These are phyloP conservation scores for Hippolais icterina DNA, from an alignment of 2,113 vertebrate genomes.

Conservation along the genomic window DNA sequence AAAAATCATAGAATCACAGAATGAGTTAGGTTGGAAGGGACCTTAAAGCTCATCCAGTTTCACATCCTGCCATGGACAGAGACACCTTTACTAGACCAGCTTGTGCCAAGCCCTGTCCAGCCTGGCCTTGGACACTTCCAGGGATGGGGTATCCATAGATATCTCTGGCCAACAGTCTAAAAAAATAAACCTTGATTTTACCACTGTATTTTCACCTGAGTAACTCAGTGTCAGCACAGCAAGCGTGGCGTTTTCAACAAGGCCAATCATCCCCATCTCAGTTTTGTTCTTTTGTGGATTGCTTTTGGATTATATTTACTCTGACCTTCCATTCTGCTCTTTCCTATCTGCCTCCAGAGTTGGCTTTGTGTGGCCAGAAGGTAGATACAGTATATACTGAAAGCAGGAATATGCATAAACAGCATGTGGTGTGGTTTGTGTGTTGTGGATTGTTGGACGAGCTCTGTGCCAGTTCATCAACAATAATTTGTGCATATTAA, in stretches of 20 bases:
- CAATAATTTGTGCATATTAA: conserved; percentile 57
- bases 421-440: conserved; percentile 42
- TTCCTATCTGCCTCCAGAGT: neutral
- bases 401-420: conserved; percentile 27
- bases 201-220: neutral
- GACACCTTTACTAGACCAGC: neutral
- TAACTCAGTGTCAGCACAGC: neutral
- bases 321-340: conserved; percentile 41
- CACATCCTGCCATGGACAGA: neutral
- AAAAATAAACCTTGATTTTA: neutral
- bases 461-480: conserved; percentile 39
- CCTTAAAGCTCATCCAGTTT: neutral
- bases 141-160: neutral
- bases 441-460: conserved; percentile 45
- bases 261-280: neutral
- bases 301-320: conserved; percentile 40
- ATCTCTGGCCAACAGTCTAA: neutral
- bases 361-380: conserved; percentile 41
- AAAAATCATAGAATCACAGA: neutral
- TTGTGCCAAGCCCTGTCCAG: rapidly evolving
- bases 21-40: neutral
- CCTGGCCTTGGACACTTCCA: neutral
- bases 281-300: conserved; percentile 57
- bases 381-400: conserved; percentile 29
- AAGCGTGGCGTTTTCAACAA: neutral